phyloP scores from a whole-genome alignment of 2,888 invertebrate species.

The Dryococelus australis region DNA sequence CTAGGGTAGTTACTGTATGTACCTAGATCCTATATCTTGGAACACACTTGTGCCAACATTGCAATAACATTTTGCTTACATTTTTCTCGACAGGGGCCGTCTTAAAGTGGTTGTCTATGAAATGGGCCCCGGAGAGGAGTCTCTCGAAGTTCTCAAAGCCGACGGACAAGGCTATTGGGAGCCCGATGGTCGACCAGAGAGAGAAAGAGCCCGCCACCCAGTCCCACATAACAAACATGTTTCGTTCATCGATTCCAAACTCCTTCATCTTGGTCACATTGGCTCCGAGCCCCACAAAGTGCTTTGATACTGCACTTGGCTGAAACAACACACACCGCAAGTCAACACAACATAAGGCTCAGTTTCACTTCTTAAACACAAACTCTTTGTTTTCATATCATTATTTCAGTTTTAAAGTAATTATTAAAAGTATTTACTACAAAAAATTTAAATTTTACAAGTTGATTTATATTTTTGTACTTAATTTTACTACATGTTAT shows the following conservation, averaged over 20 bases:
- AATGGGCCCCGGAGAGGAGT: conserved; percentile 89
- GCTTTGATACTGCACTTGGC: conserved; percentile 88
- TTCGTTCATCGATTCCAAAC: conserved; percentile 95
- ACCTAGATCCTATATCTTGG: too few relatives aligned
- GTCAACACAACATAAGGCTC: background rate
- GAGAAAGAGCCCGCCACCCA: conserved; percentile 99
- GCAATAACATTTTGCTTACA: conserved; percentile 65
- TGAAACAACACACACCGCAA: conserved; percentile 55
- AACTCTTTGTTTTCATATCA: too few relatives aligned
- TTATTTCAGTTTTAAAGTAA: too few relatives aligned
- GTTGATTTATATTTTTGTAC: too few relatives aligned
- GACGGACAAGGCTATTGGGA: conserved; percentile 92
- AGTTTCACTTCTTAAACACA: too few relatives aligned
- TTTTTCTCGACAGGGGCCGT: conserved; percentile 89
- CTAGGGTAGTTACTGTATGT: too few relatives aligned
- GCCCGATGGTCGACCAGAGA: conserved; percentile 98
- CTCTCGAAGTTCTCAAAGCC: conserved; percentile 95
- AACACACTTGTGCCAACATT: background rate
- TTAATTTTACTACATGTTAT: too few relatives aligned
- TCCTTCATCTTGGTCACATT: conserved; percentile 93
- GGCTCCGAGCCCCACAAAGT: conserved; percentile 98
- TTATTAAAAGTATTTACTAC: too few relatives aligned
- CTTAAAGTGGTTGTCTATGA: conserved; percentile 92
- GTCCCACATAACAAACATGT: conserved; percentile 99
- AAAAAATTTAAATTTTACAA: too few relatives aligned